Base-by-base conservation (phyloP, 2,797 vertebrate species). In the Lacerta viridis region DNA sequence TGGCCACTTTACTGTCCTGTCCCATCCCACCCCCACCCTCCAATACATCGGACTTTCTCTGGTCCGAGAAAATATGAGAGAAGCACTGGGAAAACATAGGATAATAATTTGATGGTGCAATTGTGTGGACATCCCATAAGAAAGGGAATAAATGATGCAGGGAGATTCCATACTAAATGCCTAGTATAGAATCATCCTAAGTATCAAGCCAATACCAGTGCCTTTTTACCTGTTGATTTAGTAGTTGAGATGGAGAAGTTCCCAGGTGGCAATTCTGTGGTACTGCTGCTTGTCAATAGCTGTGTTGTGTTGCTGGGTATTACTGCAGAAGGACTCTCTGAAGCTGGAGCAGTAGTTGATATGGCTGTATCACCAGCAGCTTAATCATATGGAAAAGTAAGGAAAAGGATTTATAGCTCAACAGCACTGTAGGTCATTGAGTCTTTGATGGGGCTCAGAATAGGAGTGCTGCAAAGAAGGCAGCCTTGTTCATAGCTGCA, bases 321-420 rank as follows among this genome's bases (percentile, higher is more conserved):
- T 3, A 0, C 50, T 55, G 18, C 4, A 46, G 13, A 13, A 87
- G 29, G 9, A 55, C 0, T 43, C 10, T 1, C 29, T 43, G 59
- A 33, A 59, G 20, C 1, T 55, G 41, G 9, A 81, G 4, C 2
- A 7, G 1, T 20, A 74, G 6, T 18, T 74, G 72, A 36, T 39
- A 7, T 74, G 72, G 33, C 15, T 74, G 23, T 64, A 64, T 46
- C 29, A 41, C 64, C 50, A 78, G 66, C 76, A 61, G 87, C 80
- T 72, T 41, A 50, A 50, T 79, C 61, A 78, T 72, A 72, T 90
- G 50, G 55, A 79, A 66, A 72, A 9, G 5, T n/a, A 50, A 85
- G 50, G 18, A 43, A 46, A n/a, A 29, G 36, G 29, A 79, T 83
- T 43, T 78, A 72, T 36, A 85, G 10, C 8, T 61, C 9, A 46